Base-by-base conservation (phyloP, 2,797 vertebrate species). In the Halcyon leucocephala region DNA sequence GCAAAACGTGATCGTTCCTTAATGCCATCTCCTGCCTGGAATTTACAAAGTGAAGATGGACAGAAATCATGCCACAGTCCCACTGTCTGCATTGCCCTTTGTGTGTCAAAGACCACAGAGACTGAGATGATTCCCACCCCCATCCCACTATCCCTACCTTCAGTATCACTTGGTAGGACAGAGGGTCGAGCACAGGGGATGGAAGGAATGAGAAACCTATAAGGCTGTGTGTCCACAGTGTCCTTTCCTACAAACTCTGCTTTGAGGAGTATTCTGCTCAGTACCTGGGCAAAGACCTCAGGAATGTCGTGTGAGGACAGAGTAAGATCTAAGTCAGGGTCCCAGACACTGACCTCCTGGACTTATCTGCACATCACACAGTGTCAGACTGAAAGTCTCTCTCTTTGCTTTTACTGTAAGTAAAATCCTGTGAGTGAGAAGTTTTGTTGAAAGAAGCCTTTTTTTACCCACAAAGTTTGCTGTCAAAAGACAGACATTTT, bases 141-240 rank as follows among this genome's bases (percentile, higher is more conserved):
- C 37, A 1, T 20, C 44, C 22, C 6, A 1, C 33, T 78, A 3
- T 17, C 21, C 31, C 16, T 46, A 10, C 25, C 12, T 42, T 54
- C 1, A 11, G 0, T 35, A 55, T 60, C 7, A 3, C 5, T 28
- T 1, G 6, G 9, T 13, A 69, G 10, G 19, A 24, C 37, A 64
- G 26, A n/a, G 20, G 24, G 11, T 39, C 2, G 3, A 71, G 57
- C 46, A 51, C 4, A 61, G 58, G 21, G 31, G 48, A 42, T 33
- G 14, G 22, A 17, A 74, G 18, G 51, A 77, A 26, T 41, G 26
- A 82, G 52, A 55, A 71, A 39, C 11, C 10, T 4, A 1, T 55
- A 19, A 80, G 52, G 19, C 2, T 41, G 58, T 37, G 37, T 37
- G 29, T 61, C 14, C 37, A 49, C 31, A 13, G 1, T 22, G 18